Conservation (phyloP, 1,140 invertebrate genomes). For the Phenacoccus solenopsis region DNA sequence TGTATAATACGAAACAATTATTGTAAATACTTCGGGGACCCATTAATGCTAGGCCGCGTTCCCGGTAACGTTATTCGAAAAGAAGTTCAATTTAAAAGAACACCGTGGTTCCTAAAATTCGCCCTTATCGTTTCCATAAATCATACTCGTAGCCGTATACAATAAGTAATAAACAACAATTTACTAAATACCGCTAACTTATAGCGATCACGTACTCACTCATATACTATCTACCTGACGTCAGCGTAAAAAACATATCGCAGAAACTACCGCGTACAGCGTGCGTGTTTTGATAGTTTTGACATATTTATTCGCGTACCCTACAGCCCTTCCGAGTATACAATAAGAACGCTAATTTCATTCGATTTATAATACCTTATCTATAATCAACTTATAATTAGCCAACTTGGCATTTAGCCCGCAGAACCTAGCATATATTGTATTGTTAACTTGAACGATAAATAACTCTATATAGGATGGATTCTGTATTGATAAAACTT, state of each 20-base stretch:
- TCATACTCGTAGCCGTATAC: not conserved
- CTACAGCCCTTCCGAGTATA: not conserved
- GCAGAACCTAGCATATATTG: not conserved
- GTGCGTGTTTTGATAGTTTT: not conserved
- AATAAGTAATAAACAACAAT: not conserved
- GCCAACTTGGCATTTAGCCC: slow-evolving; percentile 5
- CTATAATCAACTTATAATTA: slow-evolving; percentile 13
- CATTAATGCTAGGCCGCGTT: not conserved
- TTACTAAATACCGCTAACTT: not conserved
- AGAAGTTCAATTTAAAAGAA: slow-evolving; percentile 3
- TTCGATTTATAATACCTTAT: not conserved
- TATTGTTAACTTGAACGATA: not conserved
- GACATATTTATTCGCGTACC: slow-evolving; percentile 1
- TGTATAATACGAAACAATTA: not conserved
- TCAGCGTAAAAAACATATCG: not conserved
- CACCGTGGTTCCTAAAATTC: not conserved
- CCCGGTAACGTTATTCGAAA: not conserved
- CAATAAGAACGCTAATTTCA: not conserved
- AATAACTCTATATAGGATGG: not conserved
- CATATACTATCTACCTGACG: not conserved
- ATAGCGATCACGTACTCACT: not conserved
- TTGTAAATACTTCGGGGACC: not conserved
- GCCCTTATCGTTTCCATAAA: not conserved
- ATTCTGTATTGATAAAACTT: no score
- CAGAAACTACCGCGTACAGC: not conserved